A percentile compares a stretch with the other conserved stretches of the same genome.
Conservation (phyloP, 2,888 invertebrate genomes). For the Nomada goodeniana region DNA sequence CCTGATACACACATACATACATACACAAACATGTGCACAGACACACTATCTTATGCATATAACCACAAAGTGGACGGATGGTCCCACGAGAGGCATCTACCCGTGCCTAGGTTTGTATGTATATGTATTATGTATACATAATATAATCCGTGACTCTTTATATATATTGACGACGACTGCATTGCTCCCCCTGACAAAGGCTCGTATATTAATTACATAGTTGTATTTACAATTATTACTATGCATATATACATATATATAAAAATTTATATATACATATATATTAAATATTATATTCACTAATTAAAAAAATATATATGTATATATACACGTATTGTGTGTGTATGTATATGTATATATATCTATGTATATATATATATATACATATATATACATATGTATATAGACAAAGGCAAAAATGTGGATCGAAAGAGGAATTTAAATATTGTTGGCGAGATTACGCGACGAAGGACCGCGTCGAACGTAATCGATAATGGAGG, state of each 20-base stretch:
- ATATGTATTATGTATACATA: constrained; percentile 22
- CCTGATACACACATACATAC: neutral
- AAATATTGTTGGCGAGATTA: constrained; percentile 67
- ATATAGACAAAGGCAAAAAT: constrained; percentile 60
- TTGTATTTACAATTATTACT: constrained; percentile 81
- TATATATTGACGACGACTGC: constrained; percentile 78
- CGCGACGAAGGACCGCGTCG: constrained; percentile 52
- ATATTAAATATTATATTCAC: constrained; percentile 73
- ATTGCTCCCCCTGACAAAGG: constrained; percentile 80
- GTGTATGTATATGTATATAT: constrained; percentile 58
- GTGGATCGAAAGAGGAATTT: constrained; percentile 61
- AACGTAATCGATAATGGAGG: constrained; percentile 50
- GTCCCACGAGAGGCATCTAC: constrained; percentile 24
- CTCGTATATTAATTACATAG: constrained; percentile 81
- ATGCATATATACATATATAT: constrained; percentile 58
- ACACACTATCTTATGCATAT: neutral
- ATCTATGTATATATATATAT: constrained; percentile 52
- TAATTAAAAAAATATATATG: constrained; percentile 64
- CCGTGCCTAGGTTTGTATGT: constrained; percentile 43
- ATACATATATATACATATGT: constrained; percentile 41
- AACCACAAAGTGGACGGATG: neutral
- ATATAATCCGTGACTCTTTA: constrained; percentile 71
- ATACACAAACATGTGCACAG: neutral
- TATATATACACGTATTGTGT: constrained; percentile 67
- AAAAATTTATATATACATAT: constrained; percentile 50